These are phyloP conservation scores for Lasioglossum calceatum DNA, from an alignment of 2,888 invertebrate species.

Conservation along the genomic window DNA sequence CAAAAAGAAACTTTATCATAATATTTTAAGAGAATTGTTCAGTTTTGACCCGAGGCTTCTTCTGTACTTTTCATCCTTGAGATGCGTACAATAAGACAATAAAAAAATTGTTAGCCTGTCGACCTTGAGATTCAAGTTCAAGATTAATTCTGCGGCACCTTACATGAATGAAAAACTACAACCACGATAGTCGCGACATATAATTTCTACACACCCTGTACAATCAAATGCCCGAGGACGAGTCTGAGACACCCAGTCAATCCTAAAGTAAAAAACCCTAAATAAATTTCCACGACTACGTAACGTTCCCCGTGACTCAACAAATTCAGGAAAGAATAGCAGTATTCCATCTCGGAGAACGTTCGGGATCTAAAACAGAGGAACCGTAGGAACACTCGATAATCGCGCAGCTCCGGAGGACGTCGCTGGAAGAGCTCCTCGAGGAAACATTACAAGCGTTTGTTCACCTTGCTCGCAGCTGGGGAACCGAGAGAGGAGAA, in stretches of 20 bases:
- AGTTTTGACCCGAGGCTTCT: too few relatives aligned
- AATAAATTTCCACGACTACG: neutral
- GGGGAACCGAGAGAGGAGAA: neutral
- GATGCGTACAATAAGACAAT: too few relatives aligned
- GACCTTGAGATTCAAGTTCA: too few relatives aligned
- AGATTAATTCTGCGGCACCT: neutral
- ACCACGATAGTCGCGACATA: too few relatives aligned
- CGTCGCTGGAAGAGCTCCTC: neutral
- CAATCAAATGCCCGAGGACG: too few relatives aligned
- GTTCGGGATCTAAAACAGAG: neutral
- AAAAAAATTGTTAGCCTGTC: too few relatives aligned
- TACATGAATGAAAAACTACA: neutral
- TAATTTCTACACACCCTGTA: too few relatives aligned
- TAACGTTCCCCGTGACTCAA: neutral
- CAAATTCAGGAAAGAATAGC: neutral
- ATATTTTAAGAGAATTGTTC: too few relatives aligned
- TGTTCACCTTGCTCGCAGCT: slow-evolving; percentile 1
- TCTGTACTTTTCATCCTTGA: too few relatives aligned
- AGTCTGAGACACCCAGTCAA: too few relatives aligned
- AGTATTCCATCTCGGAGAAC: neutral
- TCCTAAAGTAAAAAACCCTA: too few relatives aligned
- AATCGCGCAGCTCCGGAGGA: neutral
- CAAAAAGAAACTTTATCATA: too few relatives aligned
- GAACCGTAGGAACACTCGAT: neutral
- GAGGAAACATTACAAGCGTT: slow-evolving; percentile 11